phyloP scores from a whole-genome alignment of 2,113 vertebrate species.

The Entomyzon cyanotis region DNA sequence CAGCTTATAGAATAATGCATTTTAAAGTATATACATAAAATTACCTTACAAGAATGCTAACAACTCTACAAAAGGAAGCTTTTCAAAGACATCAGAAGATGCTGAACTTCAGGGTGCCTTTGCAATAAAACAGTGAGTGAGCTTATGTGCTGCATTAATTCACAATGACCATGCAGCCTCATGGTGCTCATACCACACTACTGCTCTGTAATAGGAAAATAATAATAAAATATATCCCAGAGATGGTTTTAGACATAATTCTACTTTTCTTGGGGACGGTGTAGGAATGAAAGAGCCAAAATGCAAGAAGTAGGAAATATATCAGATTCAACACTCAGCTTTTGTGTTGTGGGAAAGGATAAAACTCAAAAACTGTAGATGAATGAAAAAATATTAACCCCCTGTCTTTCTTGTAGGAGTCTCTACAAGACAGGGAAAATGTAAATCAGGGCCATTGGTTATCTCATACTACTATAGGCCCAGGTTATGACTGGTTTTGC shows the following conservation, averaged over 20 bases:
- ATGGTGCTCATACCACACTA: not conserved
- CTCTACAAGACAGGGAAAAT: not conserved
- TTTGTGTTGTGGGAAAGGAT: not conserved
- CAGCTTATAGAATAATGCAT: not conserved
- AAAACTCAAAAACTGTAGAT: not conserved
- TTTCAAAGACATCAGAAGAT: not conserved
- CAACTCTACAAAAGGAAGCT: not conserved
- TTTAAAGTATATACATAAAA: not conserved
- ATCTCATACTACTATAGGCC: too few species aligned
- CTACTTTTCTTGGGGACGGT: not conserved
- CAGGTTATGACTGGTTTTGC: too few species aligned
- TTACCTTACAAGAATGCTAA: not conserved
- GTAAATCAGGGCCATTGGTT: not conserved
- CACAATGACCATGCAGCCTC: not conserved
- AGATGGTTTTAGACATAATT: not conserved
- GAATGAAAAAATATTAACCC: not conserved
- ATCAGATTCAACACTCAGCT: not conserved
- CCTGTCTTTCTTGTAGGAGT: not conserved
- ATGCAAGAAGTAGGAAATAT: not conserved
- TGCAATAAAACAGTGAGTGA: not conserved
- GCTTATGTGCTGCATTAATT: not conserved
- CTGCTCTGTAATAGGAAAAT: not conserved
- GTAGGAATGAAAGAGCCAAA: not conserved
- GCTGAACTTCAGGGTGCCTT: not conserved
- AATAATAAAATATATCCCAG: not conserved